Evolutionary conservation across 37 sponge, comb jelly and placozoan species (phyloP).

Genomic region (Beroe forskalii): DNA sequence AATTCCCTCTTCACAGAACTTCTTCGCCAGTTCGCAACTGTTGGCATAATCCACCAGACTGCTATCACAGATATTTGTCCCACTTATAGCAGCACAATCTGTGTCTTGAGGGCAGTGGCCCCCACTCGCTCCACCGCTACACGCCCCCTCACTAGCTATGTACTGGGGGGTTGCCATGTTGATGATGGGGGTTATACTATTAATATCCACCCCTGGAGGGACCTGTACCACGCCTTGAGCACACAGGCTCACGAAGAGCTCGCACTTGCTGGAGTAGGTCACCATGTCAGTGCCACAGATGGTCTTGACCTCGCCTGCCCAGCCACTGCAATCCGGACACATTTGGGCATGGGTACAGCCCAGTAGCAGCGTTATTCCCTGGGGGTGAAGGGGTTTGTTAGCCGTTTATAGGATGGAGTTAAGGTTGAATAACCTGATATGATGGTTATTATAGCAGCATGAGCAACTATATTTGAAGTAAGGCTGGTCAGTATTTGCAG

Average conservation of each 20-base stretch:
- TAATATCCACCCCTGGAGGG: not conserved
- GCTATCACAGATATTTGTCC: constrained; percentile 2
- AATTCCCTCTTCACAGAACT: not conserved
- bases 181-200: not conserved
- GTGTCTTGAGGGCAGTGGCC: not conserved
- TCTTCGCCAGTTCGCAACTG: constrained; percentile 30
- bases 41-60: constrained; percentile 18
- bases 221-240: not conserved
- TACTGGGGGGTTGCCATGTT: not conserved
- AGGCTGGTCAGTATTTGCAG: too few species aligned
- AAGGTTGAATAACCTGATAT: too few species aligned
- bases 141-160: not conserved
- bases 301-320: not conserved
- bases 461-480: too few species aligned
- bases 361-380: not conserved
- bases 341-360: too few species aligned
- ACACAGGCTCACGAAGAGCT: constrained; percentile 38
- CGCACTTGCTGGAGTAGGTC: constrained; percentile 26
- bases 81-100: not conserved
- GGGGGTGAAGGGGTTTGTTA: too few species aligned
- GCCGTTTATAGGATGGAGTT: too few species aligned
- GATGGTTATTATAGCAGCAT: too few species aligned
- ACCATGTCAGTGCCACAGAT: constrained; percentile 42
- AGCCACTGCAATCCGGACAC: constrained; percentile 11
- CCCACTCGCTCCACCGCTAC: not conserved